These are phyloP conservation scores for Lordiphosa mommai DNA, from an alignment of 1,140 invertebrate genomes.

Conservation along the genomic window DNA sequence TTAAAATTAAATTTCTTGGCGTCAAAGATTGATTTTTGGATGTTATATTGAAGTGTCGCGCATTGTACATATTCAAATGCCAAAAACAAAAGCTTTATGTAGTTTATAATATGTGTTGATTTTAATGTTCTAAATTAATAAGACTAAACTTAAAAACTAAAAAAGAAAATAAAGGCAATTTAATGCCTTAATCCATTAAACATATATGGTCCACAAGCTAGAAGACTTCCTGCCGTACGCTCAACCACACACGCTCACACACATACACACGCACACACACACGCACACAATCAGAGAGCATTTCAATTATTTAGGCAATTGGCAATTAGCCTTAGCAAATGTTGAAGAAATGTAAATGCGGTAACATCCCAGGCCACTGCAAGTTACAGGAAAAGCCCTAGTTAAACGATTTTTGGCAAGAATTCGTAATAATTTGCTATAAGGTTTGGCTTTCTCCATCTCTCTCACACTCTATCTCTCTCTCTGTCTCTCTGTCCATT, in stretches of 20 bases:
- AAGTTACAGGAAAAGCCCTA: too few relatives aligned
- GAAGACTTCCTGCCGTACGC: constrained; percentile 67
- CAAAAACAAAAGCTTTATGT: constrained; percentile 24
- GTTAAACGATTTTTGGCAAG: background rate
- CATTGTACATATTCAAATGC: too few relatives aligned
- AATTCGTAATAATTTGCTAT: constrained; percentile 16
- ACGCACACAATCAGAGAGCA: constrained; percentile 2
- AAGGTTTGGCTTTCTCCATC: constrained; percentile 16
- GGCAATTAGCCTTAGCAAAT: too few relatives aligned
- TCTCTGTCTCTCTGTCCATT: constrained; percentile 2
- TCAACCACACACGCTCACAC: constrained; percentile 23
- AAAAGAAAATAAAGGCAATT: constrained; percentile 22
- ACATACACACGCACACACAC: background rate
- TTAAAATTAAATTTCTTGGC: too few relatives aligned
- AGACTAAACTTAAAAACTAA: too few relatives aligned
- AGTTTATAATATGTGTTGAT: constrained; percentile 19
- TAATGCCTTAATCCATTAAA: constrained; percentile 12
- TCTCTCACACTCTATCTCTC: background rate
- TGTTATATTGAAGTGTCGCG: too few relatives aligned
- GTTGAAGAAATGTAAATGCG: too few relatives aligned
- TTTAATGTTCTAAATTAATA: too few relatives aligned
- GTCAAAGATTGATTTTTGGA: too few relatives aligned
- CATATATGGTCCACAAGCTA: constrained; percentile 11
- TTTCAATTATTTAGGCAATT: too few relatives aligned
- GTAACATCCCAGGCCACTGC: too few relatives aligned